phyloP scores from a whole-genome alignment of 2,113 vertebrate genomes.

The Melospiza georgiana region DNA sequence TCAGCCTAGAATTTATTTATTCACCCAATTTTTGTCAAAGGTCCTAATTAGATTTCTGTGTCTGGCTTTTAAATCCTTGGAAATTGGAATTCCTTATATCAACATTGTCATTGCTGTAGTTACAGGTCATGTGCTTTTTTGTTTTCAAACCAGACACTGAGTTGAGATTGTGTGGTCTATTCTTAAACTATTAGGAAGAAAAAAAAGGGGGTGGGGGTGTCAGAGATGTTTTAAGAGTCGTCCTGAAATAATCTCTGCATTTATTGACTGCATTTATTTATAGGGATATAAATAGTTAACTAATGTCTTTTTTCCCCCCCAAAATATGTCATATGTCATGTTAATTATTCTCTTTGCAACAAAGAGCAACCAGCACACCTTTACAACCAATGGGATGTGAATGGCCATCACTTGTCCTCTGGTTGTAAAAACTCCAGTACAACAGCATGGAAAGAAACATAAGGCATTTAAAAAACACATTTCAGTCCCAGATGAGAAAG shows the following conservation, averaged over 20 bases:
- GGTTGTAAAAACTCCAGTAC: conserved; percentile 3
- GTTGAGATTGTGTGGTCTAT: background rate
- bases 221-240: background rate
- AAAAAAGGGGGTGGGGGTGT: rapidly evolving
- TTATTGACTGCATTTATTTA: background rate
- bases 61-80: conserved; percentile 41
- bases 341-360: conserved; percentile 7
- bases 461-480: background rate
- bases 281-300: background rate
- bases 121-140: conserved; percentile 24
- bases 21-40: conserved; percentile 17
- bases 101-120: conserved; percentile 40
- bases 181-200: background rate
- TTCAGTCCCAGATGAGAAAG: background rate
- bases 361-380: conserved; percentile 8
- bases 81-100: conserved; percentile 39
- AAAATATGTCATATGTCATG: background rate
- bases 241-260: background rate
- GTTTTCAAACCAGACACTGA: background rate
- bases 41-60: conserved; percentile 9
- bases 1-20: conserved; percentile 42
- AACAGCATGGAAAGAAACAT: background rate
- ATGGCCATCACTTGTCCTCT: background rate
- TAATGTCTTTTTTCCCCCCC: background rate
- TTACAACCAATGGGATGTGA: background rate